Base-by-base conservation (phyloP, 2,797 vertebrate genomes). In the Acestrorhynchus altus region DNA sequence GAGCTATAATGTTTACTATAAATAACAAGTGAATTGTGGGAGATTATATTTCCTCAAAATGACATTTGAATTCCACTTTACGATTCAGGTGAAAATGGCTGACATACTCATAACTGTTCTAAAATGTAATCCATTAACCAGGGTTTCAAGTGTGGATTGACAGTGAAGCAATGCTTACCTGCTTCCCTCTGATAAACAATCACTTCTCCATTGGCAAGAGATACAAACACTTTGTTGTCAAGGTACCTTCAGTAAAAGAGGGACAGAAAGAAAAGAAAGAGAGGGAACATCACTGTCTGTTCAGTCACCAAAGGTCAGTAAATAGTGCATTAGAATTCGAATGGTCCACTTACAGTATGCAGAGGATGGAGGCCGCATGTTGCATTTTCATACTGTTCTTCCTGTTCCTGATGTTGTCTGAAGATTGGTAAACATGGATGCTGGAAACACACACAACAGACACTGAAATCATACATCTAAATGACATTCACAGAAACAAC, bases 341-440 rank as follows among this genome's bases (percentile, higher is more conserved):
- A 1, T 1, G 20, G 16, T 73, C 51, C 16, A 84, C 96, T 95
- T 89, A 99, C 98, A 98, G 84, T 81, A 99, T 94, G 84, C 96
- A 98, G 80, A 97, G 95, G 82, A 98, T 95, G 0, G 98, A 94
- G 0, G 98, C 96, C 0, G 95, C 80, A 3, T 99, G 98, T 31
- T 99, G 98, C 92, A 99, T 98, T 92, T 99, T 99, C 97, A 99
- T 95, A 92, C 98, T 99, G 93, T 99, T 99, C 88, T 98, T 99
- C 74, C 98, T 91, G 86, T 99, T 99, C 0, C 98, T 95, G 89
- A 99, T 99, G 90, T 98, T 99, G 90, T 99, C 98, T 0, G 98
- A 99, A 1, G 97, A 99, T 87, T 99, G 98, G 89, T 99, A 99
- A 83, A 99, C 97, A 0, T 99, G 98, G 86, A 99, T 97, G 86